Percentiles rank a stretch among this genome's conserved stretches.
Conservation (phyloP, 2,113 vertebrate genomes). For the Trichomycterus rosablanca region DNA sequence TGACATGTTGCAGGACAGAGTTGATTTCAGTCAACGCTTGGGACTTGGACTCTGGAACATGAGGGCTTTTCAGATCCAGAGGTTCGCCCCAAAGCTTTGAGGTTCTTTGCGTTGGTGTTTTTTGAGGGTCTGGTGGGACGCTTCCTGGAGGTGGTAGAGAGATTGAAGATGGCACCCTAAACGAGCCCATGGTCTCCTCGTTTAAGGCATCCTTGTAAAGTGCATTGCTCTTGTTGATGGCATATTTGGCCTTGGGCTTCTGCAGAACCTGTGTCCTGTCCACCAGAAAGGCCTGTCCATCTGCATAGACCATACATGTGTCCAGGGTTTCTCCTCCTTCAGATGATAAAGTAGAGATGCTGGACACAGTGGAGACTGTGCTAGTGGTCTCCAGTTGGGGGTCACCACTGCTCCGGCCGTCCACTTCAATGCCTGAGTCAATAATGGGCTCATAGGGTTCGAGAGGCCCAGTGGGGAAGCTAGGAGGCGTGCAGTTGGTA, state of each 20-base stretch:
- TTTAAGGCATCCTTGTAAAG: constrained; percentile 77
- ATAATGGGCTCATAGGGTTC: constrained; percentile 79
- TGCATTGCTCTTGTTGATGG: constrained; percentile 80
- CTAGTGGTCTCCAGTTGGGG: constrained; percentile 88
- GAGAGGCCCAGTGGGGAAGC: constrained; percentile 69
- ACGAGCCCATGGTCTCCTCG: constrained; percentile 76
- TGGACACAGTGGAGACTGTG: constrained; percentile 89
- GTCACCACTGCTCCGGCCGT: constrained; percentile 84
- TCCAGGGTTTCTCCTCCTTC: constrained; percentile 82
- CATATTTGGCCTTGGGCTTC: constrained; percentile 83
- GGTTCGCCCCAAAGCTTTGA: constrained; percentile 83
- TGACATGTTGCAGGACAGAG: constrained; percentile 85
- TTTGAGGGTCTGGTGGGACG: constrained; percentile 60
- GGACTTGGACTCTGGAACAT: constrained; percentile 78
- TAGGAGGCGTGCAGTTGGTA: constrained; percentile 79
- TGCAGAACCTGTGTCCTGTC: constrained; percentile 84
- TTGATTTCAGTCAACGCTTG: constrained; percentile 82
- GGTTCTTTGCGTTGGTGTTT: constrained; percentile 77
- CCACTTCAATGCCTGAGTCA: constrained; percentile 83
- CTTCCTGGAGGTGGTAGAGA: constrained; percentile 70
- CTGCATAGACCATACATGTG: constrained; percentile 87
- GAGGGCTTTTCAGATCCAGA: constrained; percentile 72
- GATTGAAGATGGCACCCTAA: constrained; percentile 71
- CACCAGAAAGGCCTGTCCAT: constrained; percentile 81
- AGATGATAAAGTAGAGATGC: constrained; percentile 86